Percentiles rank a stretch among this genome's conserved stretches.
Evolutionary conservation across 2,797 vertebrate genomes (phyloP).

Genomic region (Peromyscus aztecus): DNA sequence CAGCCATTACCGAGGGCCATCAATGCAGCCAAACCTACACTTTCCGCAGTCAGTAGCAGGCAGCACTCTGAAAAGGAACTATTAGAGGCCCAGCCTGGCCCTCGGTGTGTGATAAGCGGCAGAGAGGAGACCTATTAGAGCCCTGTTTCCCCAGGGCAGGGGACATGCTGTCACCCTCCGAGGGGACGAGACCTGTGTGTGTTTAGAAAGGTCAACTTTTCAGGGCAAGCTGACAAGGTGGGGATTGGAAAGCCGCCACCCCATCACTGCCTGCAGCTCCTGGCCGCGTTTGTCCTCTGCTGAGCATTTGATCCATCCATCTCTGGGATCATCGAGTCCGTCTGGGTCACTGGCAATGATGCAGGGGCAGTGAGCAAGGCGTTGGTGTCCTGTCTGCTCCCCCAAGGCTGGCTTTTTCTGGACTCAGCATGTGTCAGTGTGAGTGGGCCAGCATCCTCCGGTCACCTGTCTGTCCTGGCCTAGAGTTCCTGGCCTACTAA

Average conservation of each 20-base stretch:
- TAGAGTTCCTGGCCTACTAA: background rate
- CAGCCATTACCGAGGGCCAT: conserved; percentile 89
- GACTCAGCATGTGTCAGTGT: background rate
- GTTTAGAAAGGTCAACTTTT: conserved; percentile 79
- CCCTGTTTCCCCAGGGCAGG: conserved; percentile 75
- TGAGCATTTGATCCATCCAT: background rate
- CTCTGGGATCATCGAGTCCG: conserved; percentile 29
- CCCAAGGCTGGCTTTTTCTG: background rate
- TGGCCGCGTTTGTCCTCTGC: background rate
- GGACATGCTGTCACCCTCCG: conserved; percentile 74
- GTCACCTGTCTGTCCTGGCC: background rate
- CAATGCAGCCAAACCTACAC: conserved; percentile 88
- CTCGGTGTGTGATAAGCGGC: conserved; percentile 77
- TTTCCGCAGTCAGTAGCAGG: conserved; percentile 88
- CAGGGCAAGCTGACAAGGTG: conserved; percentile 55
- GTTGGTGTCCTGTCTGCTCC: background rate
- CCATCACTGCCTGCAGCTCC: background rate
- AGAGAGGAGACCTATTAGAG: conserved; percentile 85
- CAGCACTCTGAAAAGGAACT: conserved; percentile 87
- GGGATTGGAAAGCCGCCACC: conserved; percentile 75
- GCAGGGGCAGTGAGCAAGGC: conserved; percentile 4
- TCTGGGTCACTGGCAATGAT: conserved; percentile 72
- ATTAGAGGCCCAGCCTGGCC: conserved; percentile 87
- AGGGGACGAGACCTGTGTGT: conserved; percentile 66
- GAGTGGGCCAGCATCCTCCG: background rate